Evolutionary conservation across 2,113 vertebrate genomes (phyloP), one percentile per base, ranked within the genome.

Genomic region (Syngnathoides biaculeatus): DNA sequence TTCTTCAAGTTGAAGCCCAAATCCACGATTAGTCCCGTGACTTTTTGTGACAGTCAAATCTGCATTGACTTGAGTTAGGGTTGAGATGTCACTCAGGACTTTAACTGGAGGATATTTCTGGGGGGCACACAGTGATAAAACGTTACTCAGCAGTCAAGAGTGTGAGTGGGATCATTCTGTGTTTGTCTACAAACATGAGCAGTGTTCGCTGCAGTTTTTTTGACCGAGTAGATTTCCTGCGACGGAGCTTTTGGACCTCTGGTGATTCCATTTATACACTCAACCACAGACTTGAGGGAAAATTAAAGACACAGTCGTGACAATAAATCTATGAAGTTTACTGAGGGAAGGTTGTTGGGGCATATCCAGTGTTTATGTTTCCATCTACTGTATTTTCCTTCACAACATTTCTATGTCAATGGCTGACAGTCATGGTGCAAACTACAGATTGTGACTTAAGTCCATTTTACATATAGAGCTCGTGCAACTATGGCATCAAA

Each of bases 1-100:
- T 80, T 43, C 14, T 64, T 38, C 65, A 73, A 40, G n/a, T 65
- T 67, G 76, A 66, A 69, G 42, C 55, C 22, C n/a, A 24, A 39
- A 14, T 78, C 19, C 74, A 45, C 19, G 64, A 58, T 71, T 43
- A 58, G 12, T n/a, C 43, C 20, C 5, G 5, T 20, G n/a, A 43
- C 39, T 45, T n/a, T n/a, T 35, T 15, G 59, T 15, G 8, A 30
- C 52, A 67, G 39, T 67, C 47, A 17, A 45, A 42, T 55, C 43
- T 22, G 38, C 2, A 40, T 40, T 19, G 22, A 40, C 38, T 14
- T 60, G 38, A 5, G 11, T 61, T 61, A 20, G 57, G 20, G 2
- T 35, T n/a, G 9, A 55, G 10, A 55, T 55, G 53, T 55, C 53
- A 26, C 52, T 55, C 52, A 22, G 10, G 20, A 24, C 11, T 55